phyloP scores from a whole-genome alignment of 1,140 invertebrate genomes.

The Meloidogyne chitwoodi region DNA sequence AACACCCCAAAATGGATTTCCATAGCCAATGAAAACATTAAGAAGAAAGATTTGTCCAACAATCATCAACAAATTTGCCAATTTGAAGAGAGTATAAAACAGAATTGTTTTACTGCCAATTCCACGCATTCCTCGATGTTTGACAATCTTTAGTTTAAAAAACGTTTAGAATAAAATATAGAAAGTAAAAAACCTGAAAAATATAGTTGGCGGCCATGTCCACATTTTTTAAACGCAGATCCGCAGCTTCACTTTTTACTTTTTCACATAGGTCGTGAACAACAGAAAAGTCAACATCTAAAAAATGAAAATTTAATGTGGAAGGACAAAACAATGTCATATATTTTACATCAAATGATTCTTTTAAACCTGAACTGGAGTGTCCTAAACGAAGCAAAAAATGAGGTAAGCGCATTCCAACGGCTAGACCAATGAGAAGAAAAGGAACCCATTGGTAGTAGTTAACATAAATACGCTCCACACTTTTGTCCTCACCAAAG shows the following conservation, averaged over 20 bases:
- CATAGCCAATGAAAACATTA: constrained; percentile 8
- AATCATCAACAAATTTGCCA: constrained; percentile 2
- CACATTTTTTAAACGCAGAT: constrained; percentile 9
- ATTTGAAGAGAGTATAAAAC: constrained; percentile 5
- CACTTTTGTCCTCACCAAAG: neutral
- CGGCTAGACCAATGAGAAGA: neutral
- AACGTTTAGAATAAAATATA: too few species aligned
- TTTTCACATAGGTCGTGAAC: constrained; percentile 9
- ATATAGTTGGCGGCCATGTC: constrained; percentile 2
- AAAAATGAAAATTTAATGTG: neutral
- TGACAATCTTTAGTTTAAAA: neutral
- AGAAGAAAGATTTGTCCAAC: constrained; percentile 7
- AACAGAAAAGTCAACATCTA: constrained; percentile 13
- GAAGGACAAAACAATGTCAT: neutral
- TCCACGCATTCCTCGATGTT: constrained; percentile 2
- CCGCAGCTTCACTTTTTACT: neutral
- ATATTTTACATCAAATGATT: neutral
- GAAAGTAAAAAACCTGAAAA: constrained; percentile 8
- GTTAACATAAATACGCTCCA: neutral
- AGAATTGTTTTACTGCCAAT: neutral
- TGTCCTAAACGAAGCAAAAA: constrained; percentile 14
- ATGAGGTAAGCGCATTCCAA: constrained; percentile 7
- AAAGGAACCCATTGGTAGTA: constrained; percentile 23
- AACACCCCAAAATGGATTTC: constrained; percentile 11
- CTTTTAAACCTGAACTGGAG: neutral